Evolutionary conservation across 2,797 vertebrate species (phyloP), one percentile per base, ranked within the genome.

Genomic region (Hoplostethus atlanticus): DNA sequence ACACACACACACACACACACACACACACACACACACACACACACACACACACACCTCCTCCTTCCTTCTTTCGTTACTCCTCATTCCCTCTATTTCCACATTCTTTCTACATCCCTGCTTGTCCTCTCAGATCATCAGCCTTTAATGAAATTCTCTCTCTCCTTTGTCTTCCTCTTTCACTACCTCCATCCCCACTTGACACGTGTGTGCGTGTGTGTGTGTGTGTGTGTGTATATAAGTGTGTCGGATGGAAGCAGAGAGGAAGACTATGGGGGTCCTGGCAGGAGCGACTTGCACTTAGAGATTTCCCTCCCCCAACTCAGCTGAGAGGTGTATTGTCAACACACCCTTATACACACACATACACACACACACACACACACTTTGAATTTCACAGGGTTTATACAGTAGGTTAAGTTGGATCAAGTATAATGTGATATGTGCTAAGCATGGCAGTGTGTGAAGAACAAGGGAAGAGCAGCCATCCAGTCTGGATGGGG

Each of bases 391-490:
- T 87, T 87, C 85, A 79, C 67, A 74, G 81, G 80, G 77, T 76
- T 64, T 21, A 21, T 21, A 21, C 21, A 21, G 78, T 42, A 77
- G 87, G 89, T 90, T 87, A 88, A 89, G 72, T 68, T 81, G 83
- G 81, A 86, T 90, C 86, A 83, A 90, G 83, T 80, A 44, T 83
- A 87, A 90, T 86, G 71, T 82, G 83, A 91, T 89, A 71, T 77
- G 68, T 53, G 56, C 64, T 64, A 66, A 67, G 66, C 71, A 60
- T 71, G 68, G 34, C 68, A 34, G 67, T 56, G 67, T 56, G 73
- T 13, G 84, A 74, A 58, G 34, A 58, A 36, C 7, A 52, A 25
- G 16, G n/a, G 47, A 54, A 28, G 6, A 61, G 61, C 68, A 77
- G 71, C 56, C 61, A 66, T 65, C 28, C 50, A 73, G 73, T 6